Base-by-base conservation (phyloP, 2,113 vertebrate genomes). In the Actenoides hombroni region DNA sequence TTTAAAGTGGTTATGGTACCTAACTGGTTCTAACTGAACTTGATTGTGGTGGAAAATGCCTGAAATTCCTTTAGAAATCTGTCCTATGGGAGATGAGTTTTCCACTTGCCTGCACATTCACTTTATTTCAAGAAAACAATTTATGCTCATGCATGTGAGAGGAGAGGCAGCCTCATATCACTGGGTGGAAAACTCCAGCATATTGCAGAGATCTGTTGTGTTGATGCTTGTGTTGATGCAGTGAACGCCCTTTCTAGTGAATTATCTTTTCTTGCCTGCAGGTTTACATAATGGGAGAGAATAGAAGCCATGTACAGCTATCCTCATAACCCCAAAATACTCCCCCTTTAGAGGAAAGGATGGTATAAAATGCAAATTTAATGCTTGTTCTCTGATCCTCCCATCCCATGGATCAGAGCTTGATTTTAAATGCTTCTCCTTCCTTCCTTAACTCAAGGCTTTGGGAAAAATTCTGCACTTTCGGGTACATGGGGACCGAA, bases 201-300 rank as follows among this genome's bases (percentile, higher is more conserved):
- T 20, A 11, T 26, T 20, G 40, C 53, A 71, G 73, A 84, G 73
- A 39, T 65, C 60, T 54, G 25, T 25, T 81, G 40, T 20, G 3
- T 60, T 76, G 77, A 23, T 93, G 65, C 53, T 89, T 78, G 37
- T 37, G 37, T 37, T 37, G 37, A 37, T 37, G 78, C 65, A 37
- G 18, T 51, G 28, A 83, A 31, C 46, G 28, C 10, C 9, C 17
- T 82, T n/a, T 65, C 71, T 60, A 23, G 68, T 42, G 49, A 63
- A 4, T 25, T 25, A 48, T 56, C 81, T 74, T 82, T 60, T 74
- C 93, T 91, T 93, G 73, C n/a, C 88, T 64, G 81, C 82, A 92
- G 25, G 48, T 49, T 88, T 94, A 77, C 20, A 3, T 94, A 93
- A 94, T 31, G 20, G 91, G 74, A 96, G 48, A 80, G 88, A 89